Percentiles rank a stretch among this genome's conserved stretches.
These are phyloP conservation scores for Tursiops truncatus DNA, from an alignment of 2,113 vertebrate genomes.

Conservation along the genomic window DNA sequence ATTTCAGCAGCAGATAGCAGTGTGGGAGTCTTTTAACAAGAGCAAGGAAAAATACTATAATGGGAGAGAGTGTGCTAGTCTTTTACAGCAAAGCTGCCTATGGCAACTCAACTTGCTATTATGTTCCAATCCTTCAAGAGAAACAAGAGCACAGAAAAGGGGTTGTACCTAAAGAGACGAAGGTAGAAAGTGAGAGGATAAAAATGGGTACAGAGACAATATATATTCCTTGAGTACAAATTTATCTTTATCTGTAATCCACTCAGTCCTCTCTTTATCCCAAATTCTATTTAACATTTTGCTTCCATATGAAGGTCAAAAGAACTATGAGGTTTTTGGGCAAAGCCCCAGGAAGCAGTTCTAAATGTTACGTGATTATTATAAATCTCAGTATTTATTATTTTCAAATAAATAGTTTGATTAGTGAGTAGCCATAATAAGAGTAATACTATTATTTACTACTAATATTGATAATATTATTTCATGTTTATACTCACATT, in stretches of 20 bases:
- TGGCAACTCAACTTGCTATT: background rate
- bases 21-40: conserved; percentile 23
- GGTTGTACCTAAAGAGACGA: background rate
- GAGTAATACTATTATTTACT: background rate
- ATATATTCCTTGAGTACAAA: background rate
- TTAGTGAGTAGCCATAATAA: background rate
- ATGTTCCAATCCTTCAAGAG: background rate
- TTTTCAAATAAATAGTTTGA: background rate
- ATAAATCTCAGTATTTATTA: background rate
- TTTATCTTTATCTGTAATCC: background rate
- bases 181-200: background rate
- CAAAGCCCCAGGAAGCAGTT: background rate
- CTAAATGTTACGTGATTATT: background rate
- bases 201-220: background rate
- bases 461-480: background rate
- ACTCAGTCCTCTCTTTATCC: background rate
- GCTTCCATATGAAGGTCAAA: background rate
- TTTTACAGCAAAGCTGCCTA: conserved; percentile 5
- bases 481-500: background rate
- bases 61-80: background rate
- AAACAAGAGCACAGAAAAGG: background rate
- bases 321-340: background rate
- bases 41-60: background rate
- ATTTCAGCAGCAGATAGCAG: conserved; percentile 5
- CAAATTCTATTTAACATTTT: background rate